A percentile compares a stretch with the other conserved stretches of the same genome.
Evolutionary conservation across 2,888 invertebrate species (phyloP).

Genomic region (Anthophora plumipes): DNA sequence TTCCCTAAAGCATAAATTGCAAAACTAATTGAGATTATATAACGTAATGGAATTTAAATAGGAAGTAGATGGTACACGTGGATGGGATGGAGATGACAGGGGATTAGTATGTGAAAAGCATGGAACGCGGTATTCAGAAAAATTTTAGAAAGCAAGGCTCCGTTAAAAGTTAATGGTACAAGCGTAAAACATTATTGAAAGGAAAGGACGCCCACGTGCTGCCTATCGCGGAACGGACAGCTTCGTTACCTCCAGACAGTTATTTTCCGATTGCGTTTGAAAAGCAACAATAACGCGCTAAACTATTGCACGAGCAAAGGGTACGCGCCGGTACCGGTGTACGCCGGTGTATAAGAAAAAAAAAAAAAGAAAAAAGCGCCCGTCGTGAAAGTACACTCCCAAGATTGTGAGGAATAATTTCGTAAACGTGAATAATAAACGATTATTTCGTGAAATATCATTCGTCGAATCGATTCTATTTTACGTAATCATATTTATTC

Average conservation of each 20-base stretch:
- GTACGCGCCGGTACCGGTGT: not conserved
- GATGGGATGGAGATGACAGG: not conserved
- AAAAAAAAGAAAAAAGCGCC: not conserved
- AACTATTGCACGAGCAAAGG: constrained; percentile 26
- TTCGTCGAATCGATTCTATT: not conserved
- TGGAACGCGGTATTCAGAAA: not conserved
- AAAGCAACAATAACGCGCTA: constrained; percentile 33
- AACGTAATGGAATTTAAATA: not conserved
- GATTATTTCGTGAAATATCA: not conserved
- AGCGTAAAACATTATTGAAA: constrained; percentile 52
- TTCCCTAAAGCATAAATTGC: no score
- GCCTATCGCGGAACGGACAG: constrained; percentile 55
- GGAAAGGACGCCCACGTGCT: constrained; percentile 56
- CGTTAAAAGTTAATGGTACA: constrained; percentile 43
- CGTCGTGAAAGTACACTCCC: not conserved
- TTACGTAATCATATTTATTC: not conserved
- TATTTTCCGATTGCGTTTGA: constrained; percentile 54
- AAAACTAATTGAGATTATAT: not conserved
- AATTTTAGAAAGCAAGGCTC: constrained; percentile 44
- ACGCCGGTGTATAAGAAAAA: not conserved
- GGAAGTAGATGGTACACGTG: not conserved
- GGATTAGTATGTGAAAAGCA: not conserved
- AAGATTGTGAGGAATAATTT: constrained; percentile 2
- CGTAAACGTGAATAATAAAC: not conserved
- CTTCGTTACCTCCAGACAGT: constrained; percentile 57